Evolutionary conservation across 2,797 vertebrate genomes (phyloP).

Genomic region (Glossophaga mutica): DNA sequence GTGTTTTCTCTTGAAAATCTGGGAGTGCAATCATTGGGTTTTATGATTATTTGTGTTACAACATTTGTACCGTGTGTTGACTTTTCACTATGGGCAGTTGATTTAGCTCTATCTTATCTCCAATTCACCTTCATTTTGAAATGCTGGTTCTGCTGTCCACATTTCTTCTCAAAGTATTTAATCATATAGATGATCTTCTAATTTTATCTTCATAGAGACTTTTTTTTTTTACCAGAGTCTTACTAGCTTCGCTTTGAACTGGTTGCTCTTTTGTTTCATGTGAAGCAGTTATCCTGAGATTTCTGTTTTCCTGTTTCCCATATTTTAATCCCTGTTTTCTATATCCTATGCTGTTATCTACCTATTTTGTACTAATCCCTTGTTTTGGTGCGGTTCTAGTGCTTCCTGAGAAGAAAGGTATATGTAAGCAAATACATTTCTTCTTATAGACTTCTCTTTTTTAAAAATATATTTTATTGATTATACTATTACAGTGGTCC

Average conservation of each 20-base stretch:
- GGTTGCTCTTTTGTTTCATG: neutral
- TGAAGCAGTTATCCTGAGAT: neutral
- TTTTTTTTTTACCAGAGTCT: neutral
- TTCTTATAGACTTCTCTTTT: neutral
- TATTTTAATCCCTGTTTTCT: neutral
- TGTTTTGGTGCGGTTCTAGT: neutral
- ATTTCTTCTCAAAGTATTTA: conserved; percentile 25
- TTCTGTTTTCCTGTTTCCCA: neutral
- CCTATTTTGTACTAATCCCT: neutral
- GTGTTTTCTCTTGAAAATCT: neutral
- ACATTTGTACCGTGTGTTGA: neutral
- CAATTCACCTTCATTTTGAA: neutral
- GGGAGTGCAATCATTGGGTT: neutral
- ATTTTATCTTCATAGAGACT: neutral
- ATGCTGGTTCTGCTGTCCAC: neutral
- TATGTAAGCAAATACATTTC: neutral
- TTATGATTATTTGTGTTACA: neutral
- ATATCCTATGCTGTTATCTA: neutral
- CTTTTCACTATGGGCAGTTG: neutral
- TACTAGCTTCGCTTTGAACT: neutral
- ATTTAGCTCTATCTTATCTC: neutral
- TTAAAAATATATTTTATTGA: too few species aligned
- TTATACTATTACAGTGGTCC: too few species aligned
- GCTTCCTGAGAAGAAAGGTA: neutral
- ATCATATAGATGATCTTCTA: neutral